These are phyloP conservation scores for Anguilla megastoma DNA, from an alignment of 2,797 vertebrate species.

Conservation along the genomic window DNA sequence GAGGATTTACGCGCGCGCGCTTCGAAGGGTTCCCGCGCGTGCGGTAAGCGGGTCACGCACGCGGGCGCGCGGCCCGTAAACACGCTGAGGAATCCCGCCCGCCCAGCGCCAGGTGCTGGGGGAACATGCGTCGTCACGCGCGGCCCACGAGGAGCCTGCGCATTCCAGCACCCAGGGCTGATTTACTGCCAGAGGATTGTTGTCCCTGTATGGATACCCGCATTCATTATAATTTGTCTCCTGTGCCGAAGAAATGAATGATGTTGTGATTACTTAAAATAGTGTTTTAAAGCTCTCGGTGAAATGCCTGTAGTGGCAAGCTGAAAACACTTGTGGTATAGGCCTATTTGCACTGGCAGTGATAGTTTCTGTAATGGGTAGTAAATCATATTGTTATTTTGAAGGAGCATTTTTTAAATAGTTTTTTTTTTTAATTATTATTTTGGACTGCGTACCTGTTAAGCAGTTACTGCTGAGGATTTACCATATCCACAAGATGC, in stretches of 20 bases:
- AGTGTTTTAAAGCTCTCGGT: neutral
- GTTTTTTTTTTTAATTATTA: neutral
- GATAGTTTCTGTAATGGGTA: no score
- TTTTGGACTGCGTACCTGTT: neutral
- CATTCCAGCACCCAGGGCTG: conserved; percentile 15
- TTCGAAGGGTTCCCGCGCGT: conserved; percentile 29
- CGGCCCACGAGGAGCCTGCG: neutral
- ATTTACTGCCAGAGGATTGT: neutral
- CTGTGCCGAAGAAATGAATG: neutral
- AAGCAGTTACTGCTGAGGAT: neutral
- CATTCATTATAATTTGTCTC: neutral
- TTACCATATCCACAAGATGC: neutral
- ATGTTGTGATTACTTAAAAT: neutral
- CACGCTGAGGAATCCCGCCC: neutral
- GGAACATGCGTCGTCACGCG: conserved; percentile 14
- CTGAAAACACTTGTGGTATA: no score
- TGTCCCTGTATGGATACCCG: neutral
- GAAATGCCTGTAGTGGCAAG: neutral
- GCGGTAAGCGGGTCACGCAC: conserved; percentile 35
- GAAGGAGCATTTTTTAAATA: no score
- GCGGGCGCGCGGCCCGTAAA: no score
- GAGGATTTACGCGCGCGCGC: neutral
- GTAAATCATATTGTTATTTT: no score
- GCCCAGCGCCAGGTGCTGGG: conserved; percentile 18
- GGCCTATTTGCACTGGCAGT: no score